Percentiles rank a stretch among this genome's conserved stretches.
Evolutionary conservation across 2,888 invertebrate genomes (phyloP).

Genomic region (Pollenia labialis): DNA sequence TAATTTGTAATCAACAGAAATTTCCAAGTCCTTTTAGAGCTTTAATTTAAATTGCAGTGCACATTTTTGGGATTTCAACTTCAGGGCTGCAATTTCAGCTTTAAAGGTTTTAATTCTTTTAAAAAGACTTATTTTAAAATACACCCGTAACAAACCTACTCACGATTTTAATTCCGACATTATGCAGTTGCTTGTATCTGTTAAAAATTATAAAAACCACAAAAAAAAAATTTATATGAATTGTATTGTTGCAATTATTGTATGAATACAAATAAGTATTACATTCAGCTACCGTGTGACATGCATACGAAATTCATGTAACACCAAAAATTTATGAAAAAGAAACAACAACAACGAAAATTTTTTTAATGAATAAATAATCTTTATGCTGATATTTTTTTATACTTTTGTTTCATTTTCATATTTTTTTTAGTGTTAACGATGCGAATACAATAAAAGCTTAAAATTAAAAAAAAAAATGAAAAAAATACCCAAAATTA

Average conservation of each 20-base stretch:
- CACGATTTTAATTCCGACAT: constrained; percentile 34
- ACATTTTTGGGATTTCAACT: too few species aligned
- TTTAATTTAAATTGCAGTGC: too few species aligned
- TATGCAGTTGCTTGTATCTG: constrained; percentile 35
- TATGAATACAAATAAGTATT: constrained; percentile 61
- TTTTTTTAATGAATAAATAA: constrained; percentile 65
- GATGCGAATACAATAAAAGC: constrained; percentile 45
- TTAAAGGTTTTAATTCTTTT: too few species aligned
- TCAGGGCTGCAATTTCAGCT: too few species aligned
- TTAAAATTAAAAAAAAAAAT: constrained; percentile 16
- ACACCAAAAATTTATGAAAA: constrained; percentile 29
- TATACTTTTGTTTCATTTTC: background rate
- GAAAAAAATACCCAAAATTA: constrained; percentile 61
- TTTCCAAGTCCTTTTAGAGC: too few species aligned
- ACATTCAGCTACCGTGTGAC: constrained; percentile 67
- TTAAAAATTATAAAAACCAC: constrained; percentile 16
- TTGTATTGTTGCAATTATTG: constrained; percentile 49
- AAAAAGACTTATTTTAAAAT: too few species aligned
- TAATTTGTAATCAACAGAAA: too few species aligned
- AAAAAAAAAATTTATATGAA: constrained; percentile 12
- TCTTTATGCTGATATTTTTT: constrained; percentile 50
- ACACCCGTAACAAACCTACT: too few species aligned
- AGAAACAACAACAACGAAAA: constrained; percentile 20
- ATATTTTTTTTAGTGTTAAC: constrained; percentile 2
- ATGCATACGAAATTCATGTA: constrained; percentile 70